Conservation (phyloP, 2,888 invertebrate genomes). For the Diplazon laetatorius region DNA sequence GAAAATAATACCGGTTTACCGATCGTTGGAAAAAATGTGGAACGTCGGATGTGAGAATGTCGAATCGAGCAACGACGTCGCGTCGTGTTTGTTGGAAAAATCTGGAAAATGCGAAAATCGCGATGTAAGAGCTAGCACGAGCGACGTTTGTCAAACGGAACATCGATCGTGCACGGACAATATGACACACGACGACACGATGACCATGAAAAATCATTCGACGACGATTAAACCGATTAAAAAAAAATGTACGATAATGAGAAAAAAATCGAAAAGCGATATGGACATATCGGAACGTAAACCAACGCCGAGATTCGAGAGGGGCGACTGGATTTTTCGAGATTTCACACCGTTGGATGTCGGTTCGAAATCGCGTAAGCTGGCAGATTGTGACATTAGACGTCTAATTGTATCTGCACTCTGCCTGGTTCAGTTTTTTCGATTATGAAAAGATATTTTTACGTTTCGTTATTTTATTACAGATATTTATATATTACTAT, state of each 20-base stretch:
- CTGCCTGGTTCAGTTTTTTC: conserved; percentile 77
- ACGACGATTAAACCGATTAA: conserved; percentile 63
- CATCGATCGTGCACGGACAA: conserved; percentile 36
- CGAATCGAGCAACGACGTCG: not conserved
- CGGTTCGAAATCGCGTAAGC: conserved; percentile 75
- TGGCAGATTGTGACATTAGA: conserved; percentile 61
- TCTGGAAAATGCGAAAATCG: conserved; percentile 10
- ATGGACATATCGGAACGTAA: conserved; percentile 74
- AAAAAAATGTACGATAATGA: conserved; percentile 65
- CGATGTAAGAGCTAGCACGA: conserved; percentile 16
- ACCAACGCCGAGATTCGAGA: conserved; percentile 74
- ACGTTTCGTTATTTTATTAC: too few relatives aligned
- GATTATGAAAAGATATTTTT: too few relatives aligned
- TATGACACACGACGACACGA: conserved; percentile 39
- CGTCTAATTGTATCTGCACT: conserved; percentile 63
- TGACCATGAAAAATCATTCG: conserved; percentile 50
- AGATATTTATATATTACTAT: too few relatives aligned
- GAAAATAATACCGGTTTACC: conserved; percentile 58
- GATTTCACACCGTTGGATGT: conserved; percentile 73
- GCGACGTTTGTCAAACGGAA: conserved; percentile 25
- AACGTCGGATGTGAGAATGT: conserved; percentile 17
- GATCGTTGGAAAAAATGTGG: conserved; percentile 68
- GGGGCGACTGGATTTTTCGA: conserved; percentile 72
- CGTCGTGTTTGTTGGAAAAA: conserved; percentile 17
- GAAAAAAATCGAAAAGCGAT: conserved; percentile 75